Percentiles rank a stretch among this genome's conserved stretches.
Evolutionary conservation across 2,888 invertebrate species (phyloP).

Genomic region (Creontiades dilutus): DNA sequence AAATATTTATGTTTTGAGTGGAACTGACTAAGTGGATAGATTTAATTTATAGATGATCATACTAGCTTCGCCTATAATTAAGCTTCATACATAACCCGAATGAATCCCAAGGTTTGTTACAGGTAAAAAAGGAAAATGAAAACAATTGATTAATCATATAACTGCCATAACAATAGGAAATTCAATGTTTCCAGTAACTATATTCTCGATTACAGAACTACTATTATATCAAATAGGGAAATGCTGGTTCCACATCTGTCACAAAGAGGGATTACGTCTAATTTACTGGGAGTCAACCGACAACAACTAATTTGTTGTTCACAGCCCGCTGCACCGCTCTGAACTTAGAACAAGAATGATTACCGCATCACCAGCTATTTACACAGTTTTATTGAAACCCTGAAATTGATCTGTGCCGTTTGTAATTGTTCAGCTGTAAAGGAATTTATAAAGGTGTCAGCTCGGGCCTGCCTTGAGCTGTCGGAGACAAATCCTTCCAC

Average conservation of each 20-base stretch:
- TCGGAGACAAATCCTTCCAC: slow-evolving; percentile 51
- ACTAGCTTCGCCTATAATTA: too few relatives aligned
- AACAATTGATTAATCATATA: neutral
- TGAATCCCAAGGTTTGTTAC: too few relatives aligned
- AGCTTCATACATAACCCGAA: too few relatives aligned
- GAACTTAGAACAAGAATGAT: slow-evolving; percentile 42
- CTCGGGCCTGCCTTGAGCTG: neutral
- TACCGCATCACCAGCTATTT: slow-evolving; percentile 1
- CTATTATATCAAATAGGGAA: neutral
- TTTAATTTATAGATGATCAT: too few relatives aligned
- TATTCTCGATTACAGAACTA: too few relatives aligned
- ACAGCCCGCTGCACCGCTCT: neutral
- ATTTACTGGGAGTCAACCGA: neutral
- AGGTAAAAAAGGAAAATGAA: too few relatives aligned
- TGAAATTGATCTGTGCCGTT: slow-evolving; percentile 59
- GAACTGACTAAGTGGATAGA: too few relatives aligned
- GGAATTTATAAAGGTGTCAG: slow-evolving; percentile 68
- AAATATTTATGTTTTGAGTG: too few relatives aligned
- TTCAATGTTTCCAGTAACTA: neutral
- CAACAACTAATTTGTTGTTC: neutral
- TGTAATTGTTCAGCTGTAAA: slow-evolving; percentile 71
- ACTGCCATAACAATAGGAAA: neutral
- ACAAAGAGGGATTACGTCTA: neutral
- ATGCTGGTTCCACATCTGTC: neutral
- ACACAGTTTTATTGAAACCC: slow-evolving; percentile 62